These are phyloP conservation scores for Mus musculus DNA, from an alignment of 2,113 vertebrate genomes.

Conservation along the genomic window DNA sequence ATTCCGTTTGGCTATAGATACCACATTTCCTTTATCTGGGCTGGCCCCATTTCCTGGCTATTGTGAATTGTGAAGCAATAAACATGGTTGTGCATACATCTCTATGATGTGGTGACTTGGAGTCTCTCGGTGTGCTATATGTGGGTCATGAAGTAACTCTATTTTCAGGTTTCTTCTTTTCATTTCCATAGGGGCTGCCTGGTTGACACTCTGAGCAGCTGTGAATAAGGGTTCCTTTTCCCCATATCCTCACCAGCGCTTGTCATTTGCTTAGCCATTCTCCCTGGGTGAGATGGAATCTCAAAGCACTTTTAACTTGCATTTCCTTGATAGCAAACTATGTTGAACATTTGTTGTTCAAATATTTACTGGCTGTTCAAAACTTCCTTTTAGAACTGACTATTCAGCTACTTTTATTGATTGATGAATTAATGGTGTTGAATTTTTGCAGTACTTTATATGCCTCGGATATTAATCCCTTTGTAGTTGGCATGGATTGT, in stretches of 20 bases:
- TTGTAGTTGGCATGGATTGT: not conserved
- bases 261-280: not conserved
- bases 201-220: not conserved
- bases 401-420: not conserved
- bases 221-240: not conserved
- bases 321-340: not conserved
- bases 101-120: not conserved
- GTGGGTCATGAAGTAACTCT: not conserved
- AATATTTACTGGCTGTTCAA: not conserved
- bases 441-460: not conserved
- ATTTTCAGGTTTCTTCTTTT: not conserved
- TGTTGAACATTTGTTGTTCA: not conserved
- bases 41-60: not conserved
- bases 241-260: not conserved
- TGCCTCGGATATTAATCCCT: not conserved
- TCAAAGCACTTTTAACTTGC: not conserved
- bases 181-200: not conserved
- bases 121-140: not conserved
- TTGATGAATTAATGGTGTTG: not conserved
- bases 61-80: not conserved
- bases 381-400: not conserved
- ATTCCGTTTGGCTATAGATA: not conserved
- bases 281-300: not conserved
- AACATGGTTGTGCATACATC: not conserved
- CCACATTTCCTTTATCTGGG: not conserved